Percentiles rank a stretch among this genome's conserved stretches.
Evolutionary conservation across 2,113 vertebrate species (phyloP).

Genomic region (Nettapus auritus): DNA sequence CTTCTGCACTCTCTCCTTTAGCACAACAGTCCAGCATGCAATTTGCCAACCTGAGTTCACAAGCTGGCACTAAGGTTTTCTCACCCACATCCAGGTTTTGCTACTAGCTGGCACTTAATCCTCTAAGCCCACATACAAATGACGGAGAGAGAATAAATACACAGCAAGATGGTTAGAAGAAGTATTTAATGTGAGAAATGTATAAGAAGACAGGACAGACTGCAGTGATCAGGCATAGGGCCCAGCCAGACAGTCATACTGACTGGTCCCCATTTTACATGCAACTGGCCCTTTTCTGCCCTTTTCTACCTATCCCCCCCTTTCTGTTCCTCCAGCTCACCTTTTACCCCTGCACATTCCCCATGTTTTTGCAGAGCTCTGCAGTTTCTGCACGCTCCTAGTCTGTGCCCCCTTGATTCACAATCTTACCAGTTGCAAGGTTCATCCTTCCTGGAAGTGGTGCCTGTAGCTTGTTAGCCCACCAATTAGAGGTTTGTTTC

Average conservation of each 20-base stretch:
- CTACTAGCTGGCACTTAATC: too few relatives aligned
- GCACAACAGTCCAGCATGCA: neutral
- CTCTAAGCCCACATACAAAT: too few relatives aligned
- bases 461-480: neutral
- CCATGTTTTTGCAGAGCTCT: neutral
- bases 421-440: neutral
- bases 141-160: too few relatives aligned
- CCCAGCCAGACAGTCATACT: too few relatives aligned
- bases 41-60: neutral
- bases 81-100: neutral
- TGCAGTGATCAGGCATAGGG: too few relatives aligned
- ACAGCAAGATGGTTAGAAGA: too few relatives aligned
- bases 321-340: neutral
- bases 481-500: neutral
- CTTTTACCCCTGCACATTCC: neutral
- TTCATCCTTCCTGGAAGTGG: neutral
- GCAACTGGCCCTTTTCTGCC: neutral
- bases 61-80: neutral
- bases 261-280: neutral
- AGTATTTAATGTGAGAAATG: too few relatives aligned
- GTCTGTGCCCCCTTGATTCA: neutral
- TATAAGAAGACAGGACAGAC: too few relatives aligned
- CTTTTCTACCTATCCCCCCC: neutral
- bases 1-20: neutral
- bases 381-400: neutral